phyloP scores from a whole-genome alignment of 2,113 vertebrate species.

The Nicator chloris region DNA sequence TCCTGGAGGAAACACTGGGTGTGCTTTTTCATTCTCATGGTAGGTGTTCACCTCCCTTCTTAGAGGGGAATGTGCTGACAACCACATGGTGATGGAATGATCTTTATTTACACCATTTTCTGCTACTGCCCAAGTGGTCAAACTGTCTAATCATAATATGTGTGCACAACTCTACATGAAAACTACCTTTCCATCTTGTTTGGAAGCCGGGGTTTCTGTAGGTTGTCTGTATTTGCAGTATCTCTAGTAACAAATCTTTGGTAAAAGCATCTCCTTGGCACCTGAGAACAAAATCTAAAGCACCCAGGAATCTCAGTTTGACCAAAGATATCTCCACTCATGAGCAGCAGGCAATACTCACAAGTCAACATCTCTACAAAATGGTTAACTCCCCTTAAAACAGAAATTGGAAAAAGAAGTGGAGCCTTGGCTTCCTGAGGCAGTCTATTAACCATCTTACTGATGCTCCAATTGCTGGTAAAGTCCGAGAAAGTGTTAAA shows the following conservation, averaged over 20 bases:
- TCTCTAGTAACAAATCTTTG: not conserved
- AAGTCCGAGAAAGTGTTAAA: constrained; percentile 1
- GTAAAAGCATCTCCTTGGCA: not conserved
- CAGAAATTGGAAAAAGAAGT: not conserved
- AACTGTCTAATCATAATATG: not conserved
- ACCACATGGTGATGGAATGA: not conserved
- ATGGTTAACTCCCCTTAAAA: not conserved
- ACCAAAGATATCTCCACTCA: not conserved
- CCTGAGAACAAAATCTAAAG: not conserved
- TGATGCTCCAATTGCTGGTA: not conserved
- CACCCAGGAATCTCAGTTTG: not conserved
- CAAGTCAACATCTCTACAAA: not conserved
- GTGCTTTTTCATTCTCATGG: not conserved
- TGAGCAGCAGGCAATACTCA: not conserved
- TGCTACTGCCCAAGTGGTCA: not conserved
- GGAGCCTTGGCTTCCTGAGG: not conserved
- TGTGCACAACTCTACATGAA: not conserved
- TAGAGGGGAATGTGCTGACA: not conserved
- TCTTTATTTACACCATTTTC: not conserved
- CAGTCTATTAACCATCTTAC: not conserved
- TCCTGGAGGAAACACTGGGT: not conserved
- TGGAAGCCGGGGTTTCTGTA: not conserved
- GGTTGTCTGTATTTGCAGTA: not conserved
- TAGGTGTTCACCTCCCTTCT: not conserved
- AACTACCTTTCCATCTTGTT: not conserved